A percentile compares a stretch with the other conserved stretches of the same genome.
These are phyloP conservation scores for Aricia agestis DNA, from an alignment of 1,140 invertebrate genomes.

Conservation along the genomic window DNA sequence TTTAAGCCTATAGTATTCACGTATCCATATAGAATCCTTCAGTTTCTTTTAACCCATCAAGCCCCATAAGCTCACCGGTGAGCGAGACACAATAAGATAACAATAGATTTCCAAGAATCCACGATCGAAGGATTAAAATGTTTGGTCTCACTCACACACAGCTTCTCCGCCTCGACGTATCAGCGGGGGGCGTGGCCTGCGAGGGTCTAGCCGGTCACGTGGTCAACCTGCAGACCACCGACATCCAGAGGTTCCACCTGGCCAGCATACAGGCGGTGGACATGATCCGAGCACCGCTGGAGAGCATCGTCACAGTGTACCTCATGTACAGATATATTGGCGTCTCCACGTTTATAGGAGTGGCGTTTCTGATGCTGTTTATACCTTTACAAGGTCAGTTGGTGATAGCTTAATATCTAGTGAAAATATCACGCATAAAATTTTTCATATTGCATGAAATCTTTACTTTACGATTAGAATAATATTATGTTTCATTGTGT, in stretches of 20 bases:
- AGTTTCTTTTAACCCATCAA: too few species aligned
- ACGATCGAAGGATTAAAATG: too few species aligned
- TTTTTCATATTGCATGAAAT: too few species aligned
- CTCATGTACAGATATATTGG: conserved; percentile 87
- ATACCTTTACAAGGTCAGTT: conserved; percentile 87
- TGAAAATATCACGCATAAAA: too few species aligned
- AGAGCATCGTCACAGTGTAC: conserved; percentile 84
- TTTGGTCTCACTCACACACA: conserved; percentile 20
- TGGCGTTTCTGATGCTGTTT: conserved; percentile 86
- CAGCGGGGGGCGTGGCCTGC: conserved; percentile 78
- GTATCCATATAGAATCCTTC: too few species aligned
- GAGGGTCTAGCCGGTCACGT: conserved; percentile 90
- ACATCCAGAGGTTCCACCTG: conserved; percentile 84
- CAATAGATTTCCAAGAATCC: too few species aligned
- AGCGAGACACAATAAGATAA: too few species aligned
- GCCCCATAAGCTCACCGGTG: too few species aligned
- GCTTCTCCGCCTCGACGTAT: conserved; percentile 59
- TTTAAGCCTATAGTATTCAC: too few species aligned
- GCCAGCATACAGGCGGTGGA: conserved; percentile 82
- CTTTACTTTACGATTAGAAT: too few species aligned
- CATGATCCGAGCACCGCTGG: conserved; percentile 84
- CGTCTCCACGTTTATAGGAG: conserved; percentile 84
- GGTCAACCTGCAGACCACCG: conserved; percentile 92
- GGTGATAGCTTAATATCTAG: too few species aligned
- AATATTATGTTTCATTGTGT: too few species aligned